Evolutionary conservation across 2,888 invertebrate genomes (phyloP).

Genomic region (Thereva nobilitata): DNA sequence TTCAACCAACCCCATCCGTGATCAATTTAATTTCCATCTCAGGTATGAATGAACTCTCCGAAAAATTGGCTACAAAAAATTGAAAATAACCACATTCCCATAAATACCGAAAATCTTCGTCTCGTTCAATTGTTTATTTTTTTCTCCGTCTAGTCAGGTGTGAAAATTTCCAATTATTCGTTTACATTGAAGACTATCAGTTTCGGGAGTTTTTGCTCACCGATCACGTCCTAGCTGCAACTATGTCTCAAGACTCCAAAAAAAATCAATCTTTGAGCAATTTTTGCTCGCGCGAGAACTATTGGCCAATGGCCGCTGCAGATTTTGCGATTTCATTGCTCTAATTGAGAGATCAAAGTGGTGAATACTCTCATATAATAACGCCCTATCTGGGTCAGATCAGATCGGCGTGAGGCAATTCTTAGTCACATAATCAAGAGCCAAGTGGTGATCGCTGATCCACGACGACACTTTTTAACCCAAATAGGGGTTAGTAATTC

Average conservation of each 20-base stretch:
- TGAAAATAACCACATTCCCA: slow-evolving; percentile 1
- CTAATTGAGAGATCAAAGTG: slow-evolving; percentile 27
- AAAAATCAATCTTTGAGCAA: not conserved
- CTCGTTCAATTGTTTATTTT: not conserved
- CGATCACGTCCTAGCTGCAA: not conserved
- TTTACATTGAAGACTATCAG: not conserved
- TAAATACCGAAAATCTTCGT: not conserved
- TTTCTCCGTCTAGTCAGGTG: not conserved
- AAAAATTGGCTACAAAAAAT: not conserved
- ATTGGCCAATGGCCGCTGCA: slow-evolving; percentile 10
- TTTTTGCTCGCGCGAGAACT: not conserved
- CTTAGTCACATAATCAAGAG: slow-evolving; percentile 11
- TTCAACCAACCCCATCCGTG: not conserved
- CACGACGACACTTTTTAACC: too few species aligned
- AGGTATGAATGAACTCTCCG: slow-evolving; percentile 13
- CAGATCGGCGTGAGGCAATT: not conserved
- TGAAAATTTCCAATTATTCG: not conserved
- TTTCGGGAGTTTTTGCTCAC: not conserved
- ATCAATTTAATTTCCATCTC: slow-evolving; percentile 1
- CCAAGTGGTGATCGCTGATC: not conserved
- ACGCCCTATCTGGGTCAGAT: too few species aligned
- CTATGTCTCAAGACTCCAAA: not conserved
- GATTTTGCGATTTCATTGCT: slow-evolving; percentile 23
- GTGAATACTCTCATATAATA: not conserved
- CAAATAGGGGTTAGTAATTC: too few species aligned